A percentile compares a stretch with the other conserved stretches of the same genome.
Evolutionary conservation across 2,888 invertebrate species (phyloP).

Genomic region (Luffia ferchaultella): DNA sequence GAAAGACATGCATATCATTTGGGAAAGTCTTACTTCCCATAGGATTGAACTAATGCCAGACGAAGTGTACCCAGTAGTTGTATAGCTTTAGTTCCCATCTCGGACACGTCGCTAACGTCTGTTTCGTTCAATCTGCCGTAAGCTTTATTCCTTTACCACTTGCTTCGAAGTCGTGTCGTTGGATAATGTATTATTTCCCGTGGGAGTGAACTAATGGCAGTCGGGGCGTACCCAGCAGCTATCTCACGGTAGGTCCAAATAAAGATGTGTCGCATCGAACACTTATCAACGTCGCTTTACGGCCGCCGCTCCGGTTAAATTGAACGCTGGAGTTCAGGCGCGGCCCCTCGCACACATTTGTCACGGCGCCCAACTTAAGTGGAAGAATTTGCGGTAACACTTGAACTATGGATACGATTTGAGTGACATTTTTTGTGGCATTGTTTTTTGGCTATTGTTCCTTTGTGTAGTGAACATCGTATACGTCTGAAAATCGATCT

Average conservation of each 20-base stretch:
- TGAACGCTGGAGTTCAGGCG: conserved; percentile 32
- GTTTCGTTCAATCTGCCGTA: no score
- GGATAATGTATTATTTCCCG: background rate
- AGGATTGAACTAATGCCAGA: no score
- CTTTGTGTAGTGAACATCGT: no score
- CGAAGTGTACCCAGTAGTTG: no score
- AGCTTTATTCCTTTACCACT: no score
- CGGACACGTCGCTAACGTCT: no score
- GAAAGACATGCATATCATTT: no score
- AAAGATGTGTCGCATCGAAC: conserved; percentile 39
- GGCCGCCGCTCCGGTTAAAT: conserved; percentile 33
- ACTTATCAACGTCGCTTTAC: conserved; percentile 47
- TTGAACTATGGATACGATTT: conserved; percentile 33
- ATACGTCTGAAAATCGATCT: no score
- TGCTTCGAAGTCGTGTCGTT: background rate
- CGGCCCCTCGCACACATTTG: conserved; percentile 31
- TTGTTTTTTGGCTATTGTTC: no score
- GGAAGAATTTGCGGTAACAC: conserved; percentile 39
- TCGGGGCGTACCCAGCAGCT: background rate
- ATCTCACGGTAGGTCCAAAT: conserved; percentile 28
- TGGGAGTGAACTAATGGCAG: background rate
- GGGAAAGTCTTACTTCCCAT: no score
- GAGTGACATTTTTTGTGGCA: conserved; percentile 3
- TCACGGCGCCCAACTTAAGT: conserved; percentile 38
- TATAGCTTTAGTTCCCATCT: no score